phyloP scores from a whole-genome alignment of 2,888 invertebrate genomes.

The Apotomis capreana region DNA sequence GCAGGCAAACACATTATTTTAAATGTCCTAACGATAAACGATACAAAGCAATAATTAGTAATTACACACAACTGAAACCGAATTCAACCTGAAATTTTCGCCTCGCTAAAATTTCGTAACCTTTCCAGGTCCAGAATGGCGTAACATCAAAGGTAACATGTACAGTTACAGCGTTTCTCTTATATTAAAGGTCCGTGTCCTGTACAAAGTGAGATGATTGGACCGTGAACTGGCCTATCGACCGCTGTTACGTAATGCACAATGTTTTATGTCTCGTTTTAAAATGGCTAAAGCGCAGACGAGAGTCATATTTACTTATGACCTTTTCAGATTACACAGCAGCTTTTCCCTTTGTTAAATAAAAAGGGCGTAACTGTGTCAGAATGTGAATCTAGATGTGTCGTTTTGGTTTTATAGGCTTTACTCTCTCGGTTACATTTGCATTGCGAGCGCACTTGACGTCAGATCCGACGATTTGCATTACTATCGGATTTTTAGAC shows the following conservation, averaged over 20 bases:
- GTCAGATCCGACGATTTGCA: conserved; percentile 24
- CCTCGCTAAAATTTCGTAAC: too few species aligned
- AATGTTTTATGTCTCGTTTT: not conserved
- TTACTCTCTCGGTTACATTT: conserved; percentile 23
- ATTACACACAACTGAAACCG: too few species aligned
- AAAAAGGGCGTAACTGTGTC: conserved; percentile 9
- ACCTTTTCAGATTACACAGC: conserved; percentile 11
- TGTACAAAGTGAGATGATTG: conserved; percentile 12
- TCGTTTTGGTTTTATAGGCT: conserved; percentile 2
- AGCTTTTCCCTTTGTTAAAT: not conserved
- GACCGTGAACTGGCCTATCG: conserved; percentile 17
- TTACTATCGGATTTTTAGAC: conserved; percentile 14
- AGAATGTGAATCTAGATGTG: not conserved
- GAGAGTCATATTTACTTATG: conserved; percentile 13
- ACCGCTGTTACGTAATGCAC: conserved; percentile 20
- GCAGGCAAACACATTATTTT: too few species aligned
- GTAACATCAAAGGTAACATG: not conserved
- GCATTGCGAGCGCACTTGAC: conserved; percentile 27
- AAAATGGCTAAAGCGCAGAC: conserved; percentile 4
- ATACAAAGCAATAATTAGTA: too few species aligned
- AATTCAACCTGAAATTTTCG: too few species aligned
- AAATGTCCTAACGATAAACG: too few species aligned
- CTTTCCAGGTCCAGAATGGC: too few species aligned
- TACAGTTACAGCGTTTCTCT: not conserved
- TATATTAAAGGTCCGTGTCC: not conserved